Evolutionary conservation across 2,113 vertebrate species (phyloP), one percentile per base, ranked within the genome.

Genomic region (Noctilio leporinus): DNA sequence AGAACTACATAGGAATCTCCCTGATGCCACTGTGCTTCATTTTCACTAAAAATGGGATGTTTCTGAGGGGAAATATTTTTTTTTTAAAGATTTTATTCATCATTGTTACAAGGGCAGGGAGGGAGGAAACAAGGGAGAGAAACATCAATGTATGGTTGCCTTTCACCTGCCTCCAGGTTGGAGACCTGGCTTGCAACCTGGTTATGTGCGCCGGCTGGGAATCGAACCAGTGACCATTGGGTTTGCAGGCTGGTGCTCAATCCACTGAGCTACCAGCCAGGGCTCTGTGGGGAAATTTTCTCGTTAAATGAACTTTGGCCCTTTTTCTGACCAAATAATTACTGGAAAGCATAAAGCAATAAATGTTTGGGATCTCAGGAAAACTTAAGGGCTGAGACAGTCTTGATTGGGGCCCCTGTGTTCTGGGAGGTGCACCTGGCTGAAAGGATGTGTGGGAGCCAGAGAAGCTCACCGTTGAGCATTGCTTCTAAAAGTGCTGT

Each of bases 271-370:
- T n/a, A n/a, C n/a, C n/a, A n/a, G n/a, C n/a, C n/a, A n/a, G n/a
- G n/a, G n/a, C n/a, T n/a, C n/a, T n/a, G n/a, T n/a, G n/a, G n/a
- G n/a, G n/a, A n/a, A n/a, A n/a, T n/a, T 11, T 17, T n/a, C 8
- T 57, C 19, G 12, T 43, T 20, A 24, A 43, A 4, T 81, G 43
- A 65, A 65, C 57, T 26, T 38, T 19, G 30, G 28, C 24, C n/a
- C 38, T 78, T 91, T 90, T 75, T 57, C 91, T 76, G 49, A n/a
- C 38, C 91, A 47, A 70, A 17, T 30, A 70, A 40, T n/a, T 65
- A 15, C 65, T 51, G 65, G 33, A 81, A 70, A 69, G 20, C 7
- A 7, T 10, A 35, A 84, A 85, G 55, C 73, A 57, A 35, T 72
- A 57, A 62, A 19, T 22, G n/a, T 3, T n/a, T 33, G 57, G 33